Evolutionary conservation across 1,140 invertebrate genomes (phyloP), one percentile per base, ranked within the genome.

Genomic region (Drosophila persimilis): DNA sequence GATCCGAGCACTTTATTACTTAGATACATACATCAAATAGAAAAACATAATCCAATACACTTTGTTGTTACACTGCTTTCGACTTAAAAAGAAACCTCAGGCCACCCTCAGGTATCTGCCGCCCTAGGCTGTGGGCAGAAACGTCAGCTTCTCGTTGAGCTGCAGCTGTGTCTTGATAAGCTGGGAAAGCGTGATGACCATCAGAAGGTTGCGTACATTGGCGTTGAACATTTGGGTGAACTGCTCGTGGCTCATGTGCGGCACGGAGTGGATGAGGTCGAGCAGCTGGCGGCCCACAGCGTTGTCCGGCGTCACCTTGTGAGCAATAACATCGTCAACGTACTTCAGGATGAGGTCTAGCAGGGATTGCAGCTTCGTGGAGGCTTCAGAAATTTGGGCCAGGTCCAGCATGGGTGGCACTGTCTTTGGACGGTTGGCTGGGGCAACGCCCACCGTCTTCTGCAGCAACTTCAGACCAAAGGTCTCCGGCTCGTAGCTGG

Each of bases 161-260:
- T 97, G 96, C 71, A 99, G 93, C 92, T 99, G 98, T 6, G 97
- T 98, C 92, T 98, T 97, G 71, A 98, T 98, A n/a, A 99, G 93
- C 90, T 99, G 98, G 7, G 97, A 97, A 24, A 99, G 93, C 43
- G 98, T 98, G 72, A 98, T 95, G 50, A 99, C 97, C 98, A 99
- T 98, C 46, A 99, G 92, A 64, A 99, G 93, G 94, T 99, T 98
- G 92, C 99, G 99, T 86, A 99, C 96, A 91, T 98, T 98, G 73
- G 97, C 96, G 83, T 98, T 98, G 89, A 99, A 96, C 96, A 99
- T 98, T 71, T 97, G 95, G 22, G 97, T 97, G 92, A 99, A 98
- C 89, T 98, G 95, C 89, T 98, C 96, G 41, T 94, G 94, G 17
- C 95, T 94, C 94, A 99, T 97, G 90, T 97, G 96, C 17, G 98